These are phyloP conservation scores for Gila orcuttii DNA, from an alignment of 2,113 vertebrate species.

Conservation along the genomic window DNA sequence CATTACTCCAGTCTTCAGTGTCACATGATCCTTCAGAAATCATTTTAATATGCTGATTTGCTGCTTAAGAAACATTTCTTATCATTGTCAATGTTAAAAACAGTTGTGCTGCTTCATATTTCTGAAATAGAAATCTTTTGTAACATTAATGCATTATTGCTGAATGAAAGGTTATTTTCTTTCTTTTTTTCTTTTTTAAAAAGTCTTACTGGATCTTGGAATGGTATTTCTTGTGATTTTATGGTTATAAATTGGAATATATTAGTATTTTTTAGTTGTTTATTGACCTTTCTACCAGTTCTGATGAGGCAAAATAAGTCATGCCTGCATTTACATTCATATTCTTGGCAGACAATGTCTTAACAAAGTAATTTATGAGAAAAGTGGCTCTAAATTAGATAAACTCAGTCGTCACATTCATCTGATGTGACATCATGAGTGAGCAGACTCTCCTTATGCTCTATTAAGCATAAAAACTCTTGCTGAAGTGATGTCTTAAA, in stretches of 20 bases:
- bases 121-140: too few relatives aligned
- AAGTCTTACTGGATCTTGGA: not conserved
- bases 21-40: not conserved
- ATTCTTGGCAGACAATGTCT: not conserved
- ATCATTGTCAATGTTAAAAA: not conserved
- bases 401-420: not conserved
- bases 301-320: not conserved
- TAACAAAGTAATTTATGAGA: not conserved
- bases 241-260: not conserved
- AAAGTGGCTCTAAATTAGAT: conserved; percentile 5
- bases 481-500: not conserved
- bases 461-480: not conserved
- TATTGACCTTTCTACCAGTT: too few relatives aligned
- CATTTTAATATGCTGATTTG: not conserved
- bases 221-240: not conserved
- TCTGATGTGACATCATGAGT: not conserved
- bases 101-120: not conserved
- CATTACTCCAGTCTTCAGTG: not conserved
- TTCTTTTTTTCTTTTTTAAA: too few relatives aligned
- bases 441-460: not conserved
- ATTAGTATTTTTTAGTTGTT: too few relatives aligned
- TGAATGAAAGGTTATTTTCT: not conserved
- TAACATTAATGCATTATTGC: not conserved
- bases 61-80: not conserved
- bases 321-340: not conserved